Conservation (phyloP, 2,888 invertebrate species). For the Pyralis farinalis region DNA sequence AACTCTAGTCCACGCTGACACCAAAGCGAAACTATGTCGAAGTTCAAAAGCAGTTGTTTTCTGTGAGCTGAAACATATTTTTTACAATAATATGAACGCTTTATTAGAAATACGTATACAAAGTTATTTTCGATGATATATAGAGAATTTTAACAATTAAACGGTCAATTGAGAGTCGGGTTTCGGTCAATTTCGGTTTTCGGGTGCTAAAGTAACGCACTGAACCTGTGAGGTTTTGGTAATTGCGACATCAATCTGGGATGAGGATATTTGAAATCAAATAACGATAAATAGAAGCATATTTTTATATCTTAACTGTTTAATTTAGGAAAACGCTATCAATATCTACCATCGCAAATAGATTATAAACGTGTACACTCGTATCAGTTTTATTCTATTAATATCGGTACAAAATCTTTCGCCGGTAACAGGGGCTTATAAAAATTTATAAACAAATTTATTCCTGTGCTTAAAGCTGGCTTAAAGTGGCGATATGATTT, state of each 20-base stretch:
- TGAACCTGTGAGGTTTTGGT: no score
- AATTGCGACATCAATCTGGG: neutral
- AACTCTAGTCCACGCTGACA: no score
- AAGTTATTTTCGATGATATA: no score
- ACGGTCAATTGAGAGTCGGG: no score
- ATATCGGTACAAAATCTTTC: conserved; percentile 65
- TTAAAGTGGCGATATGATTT: neutral
- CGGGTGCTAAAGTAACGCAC: no score
- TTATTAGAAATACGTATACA: no score
- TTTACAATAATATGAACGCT: no score
- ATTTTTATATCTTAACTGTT: conserved; percentile 25
- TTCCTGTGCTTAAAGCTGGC: conserved; percentile 1
- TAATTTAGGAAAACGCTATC: conserved; percentile 58
- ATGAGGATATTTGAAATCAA: neutral
- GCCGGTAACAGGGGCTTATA: conserved; percentile 60
- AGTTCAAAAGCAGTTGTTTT: no score
- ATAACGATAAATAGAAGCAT: conserved; percentile 3
- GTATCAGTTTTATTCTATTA: conserved; percentile 51
- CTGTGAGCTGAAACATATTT: no score
- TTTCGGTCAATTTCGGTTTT: no score
- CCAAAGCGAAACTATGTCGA: no score
- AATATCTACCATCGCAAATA: conserved; percentile 54
- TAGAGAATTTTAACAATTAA: no score
- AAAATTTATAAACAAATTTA: conserved; percentile 62
- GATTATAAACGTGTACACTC: conserved; percentile 61